A percentile compares a stretch with the other conserved stretches of the same genome.
Evolutionary conservation across 2,888 invertebrate species (phyloP).

Genomic region (Odontomyia ornata): DNA sequence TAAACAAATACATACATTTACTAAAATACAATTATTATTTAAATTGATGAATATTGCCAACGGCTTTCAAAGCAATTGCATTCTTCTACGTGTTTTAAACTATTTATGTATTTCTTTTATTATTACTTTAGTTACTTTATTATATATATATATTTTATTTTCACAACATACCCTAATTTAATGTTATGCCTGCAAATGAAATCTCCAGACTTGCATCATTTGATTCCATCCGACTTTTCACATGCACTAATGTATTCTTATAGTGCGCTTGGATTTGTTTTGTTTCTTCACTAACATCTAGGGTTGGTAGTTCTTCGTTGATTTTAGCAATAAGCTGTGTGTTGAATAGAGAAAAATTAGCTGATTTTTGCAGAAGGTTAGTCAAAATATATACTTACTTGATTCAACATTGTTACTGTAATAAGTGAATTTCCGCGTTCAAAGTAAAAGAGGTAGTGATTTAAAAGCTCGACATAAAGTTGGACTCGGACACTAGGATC

Average conservation of each 20-base stretch:
- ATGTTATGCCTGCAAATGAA: conserved; percentile 64
- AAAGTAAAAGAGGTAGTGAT: conserved; percentile 91
- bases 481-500: conserved; percentile 96
- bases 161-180: conserved; percentile 55
- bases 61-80: conserved; percentile 42
- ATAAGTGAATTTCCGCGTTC: conserved; percentile 81
- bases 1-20: conserved; percentile 45
- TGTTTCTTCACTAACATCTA: conserved; percentile 94
- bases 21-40: conserved; percentile 45
- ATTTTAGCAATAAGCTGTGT: conserved; percentile 89
- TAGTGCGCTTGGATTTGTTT: conserved; percentile 97
- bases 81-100: conserved; percentile 42
- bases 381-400: conserved; percentile 59
- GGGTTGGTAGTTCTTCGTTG: conserved; percentile 89
- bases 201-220: conserved; percentile 62
- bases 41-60: conserved; percentile 43
- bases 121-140: conserved; percentile 12
- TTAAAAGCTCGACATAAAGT: conserved; percentile 92
- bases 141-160: conserved; percentile 3
- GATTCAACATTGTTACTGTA: conserved; percentile 68
- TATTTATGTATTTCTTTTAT: conserved; percentile 28
- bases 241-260: conserved; percentile 86
- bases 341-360: neutral
- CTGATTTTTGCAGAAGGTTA: neutral
- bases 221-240: conserved; percentile 71